Evolutionary conservation across 2,113 vertebrate genomes (phyloP), one percentile per base, ranked within the genome.

Genomic region (Hiodon tergisus): DNA sequence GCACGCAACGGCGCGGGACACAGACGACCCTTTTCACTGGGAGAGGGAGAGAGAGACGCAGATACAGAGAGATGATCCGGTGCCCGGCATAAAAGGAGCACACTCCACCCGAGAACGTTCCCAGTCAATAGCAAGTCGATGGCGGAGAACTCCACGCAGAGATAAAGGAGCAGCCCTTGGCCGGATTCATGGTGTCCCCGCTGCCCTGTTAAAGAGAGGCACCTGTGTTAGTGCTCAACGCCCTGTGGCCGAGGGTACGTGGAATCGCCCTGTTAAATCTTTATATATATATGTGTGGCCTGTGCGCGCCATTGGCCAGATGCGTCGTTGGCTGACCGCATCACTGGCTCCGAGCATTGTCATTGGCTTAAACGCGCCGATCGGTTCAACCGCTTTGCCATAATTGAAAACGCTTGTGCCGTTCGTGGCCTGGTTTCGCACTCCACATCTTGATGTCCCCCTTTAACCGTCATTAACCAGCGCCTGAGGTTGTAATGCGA

Each of bases 91-190:
- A 88, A 86, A 88, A 86, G 84, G 91, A 91, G 75, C 90, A 90
- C 88, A 89, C 88, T 92, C 84, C 84, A 87, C 86, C 89, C 89
- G 90, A 93, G 92, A 93, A 95, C 93, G 93, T 90, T 91, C 93
- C 88, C 90, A 94, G 94, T 98, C 95, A 96, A 98, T 96, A 95
- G 95, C 90, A 92, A 97, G 98, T 98, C 95, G 88, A 97, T 96
- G 94, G 82, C 85, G 82, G 93, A 93, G 94, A 93, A 94, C 93
- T 93, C 91, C 90, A 91, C 88, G 94, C 88, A 89, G 93, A 93
- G 93, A 93, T 93, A 91, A 94, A 95, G 94, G 93, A 93, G 91
- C 88, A 91, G 92, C 90, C 90, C 90, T 89, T 90, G 90, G 87
- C 83, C 88, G 80, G 86, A 80, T 81, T 83, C 88, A 90, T 91